Percentiles rank a stretch among this genome's conserved stretches.
Conservation (phyloP, 1,140 invertebrate species). For the Tetramorium simillimum region DNA sequence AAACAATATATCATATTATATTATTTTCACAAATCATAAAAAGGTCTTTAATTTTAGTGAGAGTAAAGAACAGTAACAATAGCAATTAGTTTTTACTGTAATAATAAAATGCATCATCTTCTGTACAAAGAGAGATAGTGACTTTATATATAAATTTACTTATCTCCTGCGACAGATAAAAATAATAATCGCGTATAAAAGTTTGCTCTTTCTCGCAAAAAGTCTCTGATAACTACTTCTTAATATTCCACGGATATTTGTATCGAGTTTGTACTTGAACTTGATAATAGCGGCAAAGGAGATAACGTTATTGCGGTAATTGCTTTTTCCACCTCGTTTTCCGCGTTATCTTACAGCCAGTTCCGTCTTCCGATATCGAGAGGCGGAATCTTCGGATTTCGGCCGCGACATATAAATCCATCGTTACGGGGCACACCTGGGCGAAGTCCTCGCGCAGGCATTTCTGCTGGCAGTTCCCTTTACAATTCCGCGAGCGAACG, state of each 20-base stretch:
- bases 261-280: constrained; percentile 2
- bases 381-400: constrained; percentile 1
- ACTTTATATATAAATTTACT: neutral
- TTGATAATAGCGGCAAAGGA: neutral
- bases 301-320: constrained; percentile 4
- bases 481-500: constrained; percentile 26
- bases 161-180: neutral
- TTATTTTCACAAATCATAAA: neutral
- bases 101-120: constrained; percentile 4
- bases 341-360: neutral
- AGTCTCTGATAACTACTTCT: neutral
- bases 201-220: neutral
- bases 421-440: constrained; percentile 8
- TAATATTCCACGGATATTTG: constrained; percentile 3
- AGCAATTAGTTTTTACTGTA: neutral
- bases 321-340: neutral
- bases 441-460: neutral
- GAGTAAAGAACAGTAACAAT: neutral
- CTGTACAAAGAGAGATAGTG: neutral
- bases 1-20: neutral
- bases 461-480: constrained; percentile 35
- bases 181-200: constrained; percentile 15
- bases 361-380: constrained; percentile 12
- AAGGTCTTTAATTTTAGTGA: neutral
- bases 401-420: constrained; percentile 28